Percentiles rank a stretch among this genome's conserved stretches.
phyloP scores from a whole-genome alignment of 1,140 invertebrate genomes.

The Notospermus geniculatus region DNA sequence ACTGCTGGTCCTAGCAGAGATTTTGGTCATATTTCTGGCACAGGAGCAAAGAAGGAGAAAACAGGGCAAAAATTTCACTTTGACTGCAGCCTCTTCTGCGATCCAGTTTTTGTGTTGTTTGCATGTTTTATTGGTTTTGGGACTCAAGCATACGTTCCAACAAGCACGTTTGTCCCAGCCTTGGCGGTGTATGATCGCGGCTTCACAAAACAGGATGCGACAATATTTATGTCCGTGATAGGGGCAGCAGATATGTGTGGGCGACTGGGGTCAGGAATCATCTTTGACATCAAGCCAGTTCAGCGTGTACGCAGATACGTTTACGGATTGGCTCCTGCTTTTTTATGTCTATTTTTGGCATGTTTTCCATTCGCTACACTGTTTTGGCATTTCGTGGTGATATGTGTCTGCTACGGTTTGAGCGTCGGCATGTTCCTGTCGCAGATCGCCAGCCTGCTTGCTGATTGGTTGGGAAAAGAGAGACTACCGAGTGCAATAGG shows the following conservation, averaged over 20 bases:
- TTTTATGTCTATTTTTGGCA: background rate
- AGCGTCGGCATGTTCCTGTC: slow-evolving; percentile 8
- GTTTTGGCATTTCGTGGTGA: background rate
- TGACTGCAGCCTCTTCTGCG: slow-evolving; percentile 17
- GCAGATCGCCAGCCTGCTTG: slow-evolving; percentile 13
- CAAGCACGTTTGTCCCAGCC: background rate
- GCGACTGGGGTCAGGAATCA: slow-evolving; percentile 10
- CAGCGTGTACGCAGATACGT: background rate
- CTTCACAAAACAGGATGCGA: no score
- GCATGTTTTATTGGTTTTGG: no score
- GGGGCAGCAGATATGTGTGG: slow-evolving; percentile 5
- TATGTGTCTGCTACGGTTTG: background rate
- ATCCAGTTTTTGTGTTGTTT: background rate
- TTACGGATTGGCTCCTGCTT: background rate
- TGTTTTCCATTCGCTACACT: slow-evolving; percentile 3
- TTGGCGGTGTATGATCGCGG: background rate
- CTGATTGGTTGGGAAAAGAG: slow-evolving; percentile 4
- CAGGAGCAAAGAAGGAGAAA: background rate
- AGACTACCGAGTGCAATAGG: slow-evolving; percentile 13
- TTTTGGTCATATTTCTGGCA: background rate
- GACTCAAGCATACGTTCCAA: background rate
- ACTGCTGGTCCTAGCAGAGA: no score
- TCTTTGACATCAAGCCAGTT: slow-evolving; percentile 15
- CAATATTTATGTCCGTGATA: background rate
- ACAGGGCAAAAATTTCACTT: no score